Conservation (phyloP, 2,888 invertebrate species). For the Chalcosyrphus nemorum region DNA sequence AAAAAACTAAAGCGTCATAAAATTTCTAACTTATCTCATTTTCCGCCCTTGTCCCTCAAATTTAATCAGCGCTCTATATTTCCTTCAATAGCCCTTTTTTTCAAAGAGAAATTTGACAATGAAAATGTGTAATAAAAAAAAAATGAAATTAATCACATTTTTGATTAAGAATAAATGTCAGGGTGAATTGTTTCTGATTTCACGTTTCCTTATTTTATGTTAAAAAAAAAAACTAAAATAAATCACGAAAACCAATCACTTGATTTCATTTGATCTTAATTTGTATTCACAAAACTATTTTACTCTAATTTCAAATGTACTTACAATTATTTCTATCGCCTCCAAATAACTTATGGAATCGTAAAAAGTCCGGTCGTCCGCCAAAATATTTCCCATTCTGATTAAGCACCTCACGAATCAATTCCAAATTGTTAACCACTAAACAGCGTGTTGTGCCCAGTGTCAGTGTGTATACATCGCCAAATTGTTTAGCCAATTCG, state of each 20-base stretch:
- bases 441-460: conserved; percentile 87
- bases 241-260: too few relatives aligned
- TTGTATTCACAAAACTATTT: conserved; percentile 6
- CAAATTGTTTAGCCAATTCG: conserved; percentile 86
- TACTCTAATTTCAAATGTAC: conserved; percentile 79
- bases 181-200: neutral
- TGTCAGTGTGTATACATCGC: conserved; percentile 87
- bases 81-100: neutral
- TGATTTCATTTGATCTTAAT: conserved; percentile 2
- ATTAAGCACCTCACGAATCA: conserved; percentile 89
- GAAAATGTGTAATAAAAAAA: too few relatives aligned
- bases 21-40: neutral
- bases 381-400: conserved; percentile 91
- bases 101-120: neutral
- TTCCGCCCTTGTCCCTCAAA: neutral
- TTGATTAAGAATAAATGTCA: conserved; percentile 9
- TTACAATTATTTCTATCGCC: conserved; percentile 93
- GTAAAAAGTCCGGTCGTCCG: conserved; percentile 90
- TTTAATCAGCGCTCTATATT: neutral
- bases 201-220: neutral
- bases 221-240: neutral
- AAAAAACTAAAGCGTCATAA: neutral
- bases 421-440: conserved; percentile 88
- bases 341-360: conserved; percentile 92
- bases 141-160: neutral